These are phyloP conservation scores for Hydrolagus affinis DNA, from an alignment of 2,113 vertebrate species.

Conservation along the genomic window DNA sequence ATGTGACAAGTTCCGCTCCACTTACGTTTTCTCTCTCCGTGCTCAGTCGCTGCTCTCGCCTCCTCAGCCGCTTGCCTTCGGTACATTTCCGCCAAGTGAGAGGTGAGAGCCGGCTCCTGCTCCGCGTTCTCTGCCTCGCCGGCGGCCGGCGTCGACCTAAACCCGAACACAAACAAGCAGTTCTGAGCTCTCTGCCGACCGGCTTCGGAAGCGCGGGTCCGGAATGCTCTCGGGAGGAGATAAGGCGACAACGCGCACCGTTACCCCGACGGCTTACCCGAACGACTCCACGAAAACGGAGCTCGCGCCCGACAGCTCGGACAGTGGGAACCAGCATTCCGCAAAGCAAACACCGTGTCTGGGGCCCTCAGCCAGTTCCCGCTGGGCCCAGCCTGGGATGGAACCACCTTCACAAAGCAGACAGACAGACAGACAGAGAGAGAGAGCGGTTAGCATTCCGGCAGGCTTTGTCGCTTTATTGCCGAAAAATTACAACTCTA, in stretches of 20 bases:
- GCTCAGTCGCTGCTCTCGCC: slow-evolving; percentile 37
- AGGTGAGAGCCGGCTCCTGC: slow-evolving; percentile 59
- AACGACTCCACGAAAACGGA: slow-evolving; percentile 82
- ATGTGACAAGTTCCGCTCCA: not conserved
- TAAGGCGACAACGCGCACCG: not conserved
- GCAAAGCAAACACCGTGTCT: slow-evolving; percentile 49
- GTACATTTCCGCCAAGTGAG: slow-evolving; percentile 70
- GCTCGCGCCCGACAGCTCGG: slow-evolving; percentile 73
- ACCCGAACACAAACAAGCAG: not conserved
- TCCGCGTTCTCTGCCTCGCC: slow-evolving; percentile 41
- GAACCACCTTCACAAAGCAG: slow-evolving; percentile 34
- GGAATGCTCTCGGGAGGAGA: not conserved
- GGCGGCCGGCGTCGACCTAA: slow-evolving; percentile 67
- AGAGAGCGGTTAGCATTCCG: too few relatives aligned
- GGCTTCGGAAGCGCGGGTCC: not conserved
- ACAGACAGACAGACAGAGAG: slow-evolving; percentile 34
- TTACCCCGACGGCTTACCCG: slow-evolving; percentile 55
- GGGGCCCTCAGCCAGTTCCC: slow-evolving; percentile 55
- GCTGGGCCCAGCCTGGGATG: slow-evolving; percentile 73
- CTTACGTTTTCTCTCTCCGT: slow-evolving; percentile 66
- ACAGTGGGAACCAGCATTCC: slow-evolving; percentile 76
- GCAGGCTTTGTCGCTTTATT: too few relatives aligned
- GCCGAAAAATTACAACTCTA: too few relatives aligned
- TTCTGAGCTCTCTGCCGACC: not conserved
- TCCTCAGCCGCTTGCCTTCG: slow-evolving; percentile 55